Evolutionary conservation across 2,113 vertebrate genomes (phyloP), one percentile per base, ranked within the genome.

Genomic region (Stercorarius parasiticus): DNA sequence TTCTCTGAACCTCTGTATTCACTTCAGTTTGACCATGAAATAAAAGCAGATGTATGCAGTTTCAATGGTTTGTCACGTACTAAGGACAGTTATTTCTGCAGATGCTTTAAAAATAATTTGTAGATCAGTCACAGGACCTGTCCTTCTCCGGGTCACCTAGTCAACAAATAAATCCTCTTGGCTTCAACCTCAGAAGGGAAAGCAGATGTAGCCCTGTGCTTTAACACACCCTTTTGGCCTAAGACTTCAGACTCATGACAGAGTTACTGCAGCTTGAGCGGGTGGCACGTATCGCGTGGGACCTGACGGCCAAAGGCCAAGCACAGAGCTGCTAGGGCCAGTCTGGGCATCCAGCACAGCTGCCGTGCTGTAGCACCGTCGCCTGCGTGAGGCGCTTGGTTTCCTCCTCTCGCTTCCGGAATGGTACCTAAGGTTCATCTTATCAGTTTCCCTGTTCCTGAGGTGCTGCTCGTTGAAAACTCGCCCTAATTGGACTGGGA

Each of bases 311-410:
- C 17, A 6, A 17, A 65, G 50, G 34, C 49, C 12, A 18, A 3
- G 29, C 4, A 3, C 61, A 9, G 34, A 5, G 22, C 22, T 22
- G n/a, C 38, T 8, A 2, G 43, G 3, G 26, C 19, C 2, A 13
- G 84, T 6, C 43, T 25, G 15, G 42, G 15, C 26, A 11, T 6
- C 30, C 2, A 10, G 65, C 47, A 7, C 26, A 9, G 38, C 32
- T 8, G 83, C 9, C 19, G 0, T 3, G 19, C 3, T 49, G 47
- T 8, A 25, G 45, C 32, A 34, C 38, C 11, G 1, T 1, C 4
- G 38, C 65, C 64, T 22, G 25, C 3, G 13, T 5, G 6, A 42
- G 36, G 65, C 43, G 49, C 17, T n/a, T 8, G 12, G 25, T 15
- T 26, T 27, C 49, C 52, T 47, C 18, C 27, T 43, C 43, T 20